Conservation (phyloP, 2,113 vertebrate genomes). For the Callaeas wilsoni region DNA sequence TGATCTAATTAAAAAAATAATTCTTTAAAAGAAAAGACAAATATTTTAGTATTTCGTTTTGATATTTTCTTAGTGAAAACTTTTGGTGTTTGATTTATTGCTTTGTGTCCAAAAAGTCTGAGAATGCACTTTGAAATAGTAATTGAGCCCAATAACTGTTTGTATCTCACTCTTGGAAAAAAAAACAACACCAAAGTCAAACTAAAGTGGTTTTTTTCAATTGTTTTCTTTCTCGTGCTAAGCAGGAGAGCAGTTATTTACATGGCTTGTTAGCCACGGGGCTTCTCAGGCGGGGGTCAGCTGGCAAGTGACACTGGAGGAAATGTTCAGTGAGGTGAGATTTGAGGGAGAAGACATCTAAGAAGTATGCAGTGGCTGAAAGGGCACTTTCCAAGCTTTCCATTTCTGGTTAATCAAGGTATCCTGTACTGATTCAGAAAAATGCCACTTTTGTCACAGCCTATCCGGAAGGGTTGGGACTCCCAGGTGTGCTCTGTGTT, state of each 20-base stretch:
- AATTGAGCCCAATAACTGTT: not conserved
- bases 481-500: not conserved
- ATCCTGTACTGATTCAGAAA: not conserved
- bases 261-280: slow-evolving; percentile 47
- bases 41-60: not conserved
- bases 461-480: not conserved
- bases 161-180: not conserved
- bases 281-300: not conserved
- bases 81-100: not conserved
- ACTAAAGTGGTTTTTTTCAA: not conserved
- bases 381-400: slow-evolving; percentile 79
- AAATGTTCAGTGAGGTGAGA: slow-evolving; percentile 83
- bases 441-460: not conserved
- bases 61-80: not conserved
- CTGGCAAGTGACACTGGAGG: slow-evolving; percentile 78
- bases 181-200: not conserved
- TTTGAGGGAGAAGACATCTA: slow-evolving; percentile 79
- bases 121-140: not conserved
- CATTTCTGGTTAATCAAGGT: not conserved
- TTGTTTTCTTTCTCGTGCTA: not conserved
- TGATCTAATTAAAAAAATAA: not conserved
- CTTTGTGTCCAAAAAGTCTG: not conserved
- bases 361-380: slow-evolving; percentile 84
- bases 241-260: not conserved
- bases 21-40: not conserved